These are phyloP conservation scores for Drosophila subpulchrella DNA, from an alignment of 1,140 invertebrate species.

Conservation along the genomic window DNA sequence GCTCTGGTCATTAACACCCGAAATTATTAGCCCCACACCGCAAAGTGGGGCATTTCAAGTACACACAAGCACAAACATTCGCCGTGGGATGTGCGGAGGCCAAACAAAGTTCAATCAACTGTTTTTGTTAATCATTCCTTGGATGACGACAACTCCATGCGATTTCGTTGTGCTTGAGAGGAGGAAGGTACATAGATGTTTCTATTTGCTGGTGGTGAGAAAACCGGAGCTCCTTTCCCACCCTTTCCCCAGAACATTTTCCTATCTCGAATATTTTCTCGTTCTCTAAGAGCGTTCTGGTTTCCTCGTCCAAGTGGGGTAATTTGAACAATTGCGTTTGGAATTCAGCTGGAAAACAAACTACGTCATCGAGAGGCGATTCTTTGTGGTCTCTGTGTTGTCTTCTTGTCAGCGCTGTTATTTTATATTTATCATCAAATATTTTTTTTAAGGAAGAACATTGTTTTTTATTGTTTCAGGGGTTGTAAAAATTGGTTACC, in stretches of 20 bases:
- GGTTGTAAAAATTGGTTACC: too few species aligned
- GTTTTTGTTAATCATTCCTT: conserved; percentile 55
- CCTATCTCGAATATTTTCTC: conserved; percentile 25
- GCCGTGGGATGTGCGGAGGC: conserved; percentile 47
- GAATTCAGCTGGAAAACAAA: conserved; percentile 33
- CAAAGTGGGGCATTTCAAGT: conserved; percentile 60
- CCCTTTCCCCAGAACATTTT: conserved; percentile 2
- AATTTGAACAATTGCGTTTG: conserved; percentile 45
- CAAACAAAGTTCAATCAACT: conserved; percentile 65
- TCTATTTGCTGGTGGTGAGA: conserved; percentile 20
- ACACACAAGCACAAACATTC: conserved; percentile 22
- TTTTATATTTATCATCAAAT: neutral
- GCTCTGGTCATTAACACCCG: conserved; percentile 58
- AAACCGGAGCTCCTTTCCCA: conserved; percentile 10
- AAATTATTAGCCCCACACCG: conserved; percentile 53
- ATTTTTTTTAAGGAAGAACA: neutral
- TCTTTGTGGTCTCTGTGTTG: conserved; percentile 16
- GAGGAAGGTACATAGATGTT: neutral
- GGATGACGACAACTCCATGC: conserved; percentile 28
- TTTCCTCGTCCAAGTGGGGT: conserved; percentile 34
- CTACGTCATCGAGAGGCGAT: conserved; percentile 27
- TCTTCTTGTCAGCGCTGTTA: neutral
- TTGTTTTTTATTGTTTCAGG: too few species aligned
- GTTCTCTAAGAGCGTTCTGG: conserved; percentile 13
- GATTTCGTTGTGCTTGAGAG: neutral